Percentiles rank a stretch among this genome's conserved stretches.
These are phyloP conservation scores for Hyperoplus immaculatus DNA, from an alignment of 2,797 vertebrate genomes.

Conservation along the genomic window DNA sequence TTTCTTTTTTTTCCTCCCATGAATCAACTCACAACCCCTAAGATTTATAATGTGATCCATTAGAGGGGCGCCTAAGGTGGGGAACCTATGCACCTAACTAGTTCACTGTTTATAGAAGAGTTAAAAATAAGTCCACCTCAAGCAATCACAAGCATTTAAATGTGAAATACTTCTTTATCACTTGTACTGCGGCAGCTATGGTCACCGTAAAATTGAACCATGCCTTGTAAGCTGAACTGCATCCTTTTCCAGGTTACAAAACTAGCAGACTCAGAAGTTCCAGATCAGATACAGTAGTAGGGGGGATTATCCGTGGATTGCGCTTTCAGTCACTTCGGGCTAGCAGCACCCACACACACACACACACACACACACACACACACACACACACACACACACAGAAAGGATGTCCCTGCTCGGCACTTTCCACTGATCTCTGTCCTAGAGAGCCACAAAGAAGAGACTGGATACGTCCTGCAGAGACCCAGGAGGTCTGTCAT, in stretches of 20 bases:
- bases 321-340: slow-evolving; percentile 65
- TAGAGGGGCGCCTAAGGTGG: too few species aligned
- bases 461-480: slow-evolving; percentile 81
- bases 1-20: neutral
- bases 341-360: slow-evolving; percentile 10
- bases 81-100: too few species aligned
- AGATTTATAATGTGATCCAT: too few species aligned
- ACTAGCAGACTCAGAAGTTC: slow-evolving; percentile 73
- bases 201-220: neutral
- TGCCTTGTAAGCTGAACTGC: slow-evolving; percentile 37
- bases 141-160: too few species aligned
- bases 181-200: neutral
- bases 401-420: slow-evolving; percentile 67
- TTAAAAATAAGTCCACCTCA: too few species aligned
- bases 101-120: too few species aligned
- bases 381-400: slow-evolving; percentile 28
- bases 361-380: slow-evolving; percentile 3
- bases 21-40: neutral
- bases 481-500: slow-evolving; percentile 86
- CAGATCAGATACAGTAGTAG: slow-evolving; percentile 68
- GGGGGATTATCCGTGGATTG: slow-evolving; percentile 48
- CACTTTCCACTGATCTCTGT: slow-evolving; percentile 69
- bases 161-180: neutral
- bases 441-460: slow-evolving; percentile 79
- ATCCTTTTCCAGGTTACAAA: slow-evolving; percentile 51